These are phyloP conservation scores for Argyra leucocephala DNA, from an alignment of 2,888 invertebrate species.

Conservation along the genomic window DNA sequence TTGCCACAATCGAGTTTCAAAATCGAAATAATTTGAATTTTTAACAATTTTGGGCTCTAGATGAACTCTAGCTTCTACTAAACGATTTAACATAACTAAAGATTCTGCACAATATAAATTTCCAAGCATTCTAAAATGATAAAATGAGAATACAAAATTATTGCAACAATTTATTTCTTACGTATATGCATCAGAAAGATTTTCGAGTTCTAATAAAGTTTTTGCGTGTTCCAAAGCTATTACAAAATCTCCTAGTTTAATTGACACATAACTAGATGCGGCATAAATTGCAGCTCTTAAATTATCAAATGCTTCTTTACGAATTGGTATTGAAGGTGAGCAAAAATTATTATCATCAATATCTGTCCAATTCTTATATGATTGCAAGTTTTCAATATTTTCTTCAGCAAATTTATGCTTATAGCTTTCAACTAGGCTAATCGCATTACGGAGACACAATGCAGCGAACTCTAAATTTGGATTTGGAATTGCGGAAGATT, in stretches of 20 bases:
- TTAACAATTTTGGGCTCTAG: slow-evolving; percentile 66
- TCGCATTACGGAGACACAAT: slow-evolving; percentile 77
- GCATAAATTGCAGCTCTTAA: slow-evolving; percentile 60
- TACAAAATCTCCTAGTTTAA: slow-evolving; percentile 76
- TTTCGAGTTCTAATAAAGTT: slow-evolving; percentile 61
- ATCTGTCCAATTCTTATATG: slow-evolving; percentile 30
- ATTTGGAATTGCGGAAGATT: slow-evolving; percentile 77
- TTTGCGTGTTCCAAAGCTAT: slow-evolving; percentile 69
- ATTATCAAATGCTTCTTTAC: slow-evolving; percentile 51
- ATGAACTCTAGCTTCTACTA: slow-evolving; percentile 73
- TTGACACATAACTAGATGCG: slow-evolving; percentile 71
- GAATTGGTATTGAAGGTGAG: slow-evolving; percentile 54
- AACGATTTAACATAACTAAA: slow-evolving; percentile 68
- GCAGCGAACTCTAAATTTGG: slow-evolving; percentile 83
- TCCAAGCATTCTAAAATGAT: slow-evolving; percentile 56
- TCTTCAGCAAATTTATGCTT: slow-evolving; percentile 5
- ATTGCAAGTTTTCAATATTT: slow-evolving; percentile 22
- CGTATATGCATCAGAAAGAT: slow-evolving; percentile 62
- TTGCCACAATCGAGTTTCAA: slow-evolving; percentile 47
- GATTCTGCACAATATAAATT: slow-evolving; percentile 87
- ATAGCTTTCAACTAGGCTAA: slow-evolving; percentile 49
- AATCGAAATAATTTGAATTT: slow-evolving; percentile 46
- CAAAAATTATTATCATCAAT: slow-evolving; percentile 46
- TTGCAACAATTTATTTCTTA: slow-evolving; percentile 34
- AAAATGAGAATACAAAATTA: slow-evolving; percentile 10